Evolutionary conservation across 1,140 invertebrate species (phyloP).

Genomic region (Hylaeus volcanicus): DNA sequence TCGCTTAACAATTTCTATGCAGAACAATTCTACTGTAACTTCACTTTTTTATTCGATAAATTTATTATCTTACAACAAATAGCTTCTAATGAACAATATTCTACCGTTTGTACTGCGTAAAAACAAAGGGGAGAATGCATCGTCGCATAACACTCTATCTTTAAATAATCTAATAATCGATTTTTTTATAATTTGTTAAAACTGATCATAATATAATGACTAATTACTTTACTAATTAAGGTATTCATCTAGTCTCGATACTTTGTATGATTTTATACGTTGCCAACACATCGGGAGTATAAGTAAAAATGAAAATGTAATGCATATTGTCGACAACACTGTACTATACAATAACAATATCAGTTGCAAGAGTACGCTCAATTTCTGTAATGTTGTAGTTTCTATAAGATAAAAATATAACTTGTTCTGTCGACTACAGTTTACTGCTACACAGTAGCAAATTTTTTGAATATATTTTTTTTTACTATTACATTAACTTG

Average conservation of each 20-base stretch:
- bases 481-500: constrained; percentile 12
- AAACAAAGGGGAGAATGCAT: constrained; percentile 44
- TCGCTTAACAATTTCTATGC: constrained; percentile 17
- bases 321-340: constrained; percentile 31
- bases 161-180: constrained; percentile 57
- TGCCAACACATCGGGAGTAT: constrained; percentile 35
- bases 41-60: constrained; percentile 26
- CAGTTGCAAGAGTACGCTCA: constrained; percentile 39
- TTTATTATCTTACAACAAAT: constrained; percentile 14
- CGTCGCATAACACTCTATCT: constrained; percentile 56
- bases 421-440: constrained; percentile 7
- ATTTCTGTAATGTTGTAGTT: constrained; percentile 40
- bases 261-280: constrained; percentile 63
- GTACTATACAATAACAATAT: constrained; percentile 24
- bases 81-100: constrained; percentile 20
- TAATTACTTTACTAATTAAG: constrained; percentile 63
- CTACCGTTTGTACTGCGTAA: constrained; percentile 2
- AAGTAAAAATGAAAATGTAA: constrained; percentile 24
- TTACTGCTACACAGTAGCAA: constrained; percentile 1
- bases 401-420: constrained; percentile 43
- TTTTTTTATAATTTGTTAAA: constrained; percentile 62
- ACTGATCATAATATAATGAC: constrained; percentile 52
- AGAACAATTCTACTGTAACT: constrained; percentile 3
- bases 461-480: constrained; percentile 19
- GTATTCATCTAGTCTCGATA: constrained; percentile 66